phyloP scores from a whole-genome alignment of 1,140 invertebrate genomes.

The Panulirus ornatus region DNA sequence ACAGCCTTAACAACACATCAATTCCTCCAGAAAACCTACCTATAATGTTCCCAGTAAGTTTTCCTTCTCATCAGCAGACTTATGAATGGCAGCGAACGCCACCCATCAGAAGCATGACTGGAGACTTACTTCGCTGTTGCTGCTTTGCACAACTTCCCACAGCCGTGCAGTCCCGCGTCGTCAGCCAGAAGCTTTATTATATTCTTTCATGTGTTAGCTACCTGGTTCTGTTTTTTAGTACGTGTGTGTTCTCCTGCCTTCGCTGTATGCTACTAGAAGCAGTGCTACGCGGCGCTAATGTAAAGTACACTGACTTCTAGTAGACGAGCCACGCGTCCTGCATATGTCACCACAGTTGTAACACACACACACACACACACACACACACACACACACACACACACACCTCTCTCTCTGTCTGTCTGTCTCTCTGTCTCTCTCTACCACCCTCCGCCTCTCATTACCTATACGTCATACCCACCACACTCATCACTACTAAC shows the following conservation, averaged over 20 bases:
- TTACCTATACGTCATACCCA: too few relatives aligned
- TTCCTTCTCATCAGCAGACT: not conserved
- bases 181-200: not conserved
- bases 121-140: not conserved
- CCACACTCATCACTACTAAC: too few relatives aligned
- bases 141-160: not conserved
- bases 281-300: not conserved
- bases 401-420: not conserved
- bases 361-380: not conserved
- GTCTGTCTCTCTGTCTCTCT: too few relatives aligned
- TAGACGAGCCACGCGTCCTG: not conserved
- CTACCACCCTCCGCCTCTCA: too few relatives aligned
- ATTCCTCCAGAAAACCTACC: constrained; percentile 46
- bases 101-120: constrained; percentile 27
- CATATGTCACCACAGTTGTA: too few relatives aligned
- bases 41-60: constrained; percentile 49
- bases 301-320: not conserved
- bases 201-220: constrained; percentile 6
- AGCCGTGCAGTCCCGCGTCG: not conserved
- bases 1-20: constrained; percentile 49
- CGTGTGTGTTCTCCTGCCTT: not conserved
- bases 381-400: not conserved
- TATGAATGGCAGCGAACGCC: constrained; percentile 33
- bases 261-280: not conserved
- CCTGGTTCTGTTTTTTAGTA: not conserved